Evolutionary conservation across 2,113 vertebrate species (phyloP), one percentile per base, ranked within the genome.

Genomic region (Gyps fulvus): DNA sequence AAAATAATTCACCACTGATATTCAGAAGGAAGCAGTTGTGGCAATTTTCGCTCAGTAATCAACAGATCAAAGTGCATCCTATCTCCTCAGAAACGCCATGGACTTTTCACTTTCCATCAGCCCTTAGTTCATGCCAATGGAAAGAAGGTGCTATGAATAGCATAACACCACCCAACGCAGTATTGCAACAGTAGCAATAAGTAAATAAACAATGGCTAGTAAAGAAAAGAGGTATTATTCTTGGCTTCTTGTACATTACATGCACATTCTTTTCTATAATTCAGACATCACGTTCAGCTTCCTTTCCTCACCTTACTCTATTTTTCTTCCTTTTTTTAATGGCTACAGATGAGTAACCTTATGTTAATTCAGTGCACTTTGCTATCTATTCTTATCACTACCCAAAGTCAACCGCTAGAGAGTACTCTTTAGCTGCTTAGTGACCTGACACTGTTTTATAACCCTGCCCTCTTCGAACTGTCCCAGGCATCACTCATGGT

Each of bases 391-490:
- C 62, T 65, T 52, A 86, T 49, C 83, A 93, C 67, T 97, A 87
- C 83, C 69, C 83, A 23, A 67, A 92, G 25, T 36, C 90, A 94
- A 36, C 95, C 94, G 2, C 96, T 97, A 97, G 87, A 96, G 96
- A 96, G 96, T 95, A 93, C 89, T 65, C 91, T 97, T 97, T 55
- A 94, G 80, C 96, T 97, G 81, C 8, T 45, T 12, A 16, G 70
- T 83, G 93, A 65, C 87, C 95, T 32, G 47, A 58, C 49, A 26
- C 43, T 1, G 16, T 17, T 90, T 45, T 65, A 70, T 26, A 82
- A 47, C 43, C 50, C 73, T 85, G 49, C 50, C 70, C 71, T 87
- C 78, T 74, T 29, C 74, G 25, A 13, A 47, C 65, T 10, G 20
- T 57, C 73, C 82, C 59, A 40, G 29, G 47, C 66, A 92, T 62